Conservation (phyloP, 2,888 invertebrate species). For the Tipula vernalis region DNA sequence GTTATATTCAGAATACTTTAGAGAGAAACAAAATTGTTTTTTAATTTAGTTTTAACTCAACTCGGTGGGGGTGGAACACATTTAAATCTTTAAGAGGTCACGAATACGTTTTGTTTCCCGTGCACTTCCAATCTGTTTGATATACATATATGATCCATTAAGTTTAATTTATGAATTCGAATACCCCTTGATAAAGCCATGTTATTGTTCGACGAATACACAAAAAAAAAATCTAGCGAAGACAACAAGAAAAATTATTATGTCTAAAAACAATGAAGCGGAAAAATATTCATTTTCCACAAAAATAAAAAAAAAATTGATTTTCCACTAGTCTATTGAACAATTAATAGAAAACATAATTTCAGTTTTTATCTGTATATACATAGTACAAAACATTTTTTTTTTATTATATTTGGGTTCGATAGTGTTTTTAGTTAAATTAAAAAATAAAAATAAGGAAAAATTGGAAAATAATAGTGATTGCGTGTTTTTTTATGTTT, state of each 20-base stretch:
- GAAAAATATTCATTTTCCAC: not conserved
- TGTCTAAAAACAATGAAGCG: not conserved
- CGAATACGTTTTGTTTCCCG: no score
- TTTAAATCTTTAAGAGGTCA: no score
- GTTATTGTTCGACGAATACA: no score
- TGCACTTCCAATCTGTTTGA: no score
- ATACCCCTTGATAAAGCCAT: no score
- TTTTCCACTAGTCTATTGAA: not conserved
- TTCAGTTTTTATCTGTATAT: not conserved
- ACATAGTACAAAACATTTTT: not conserved
- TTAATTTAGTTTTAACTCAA: not conserved
- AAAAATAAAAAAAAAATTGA: not conserved
- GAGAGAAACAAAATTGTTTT: not conserved
- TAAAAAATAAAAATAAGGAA: not conserved
- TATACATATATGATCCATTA: no score
- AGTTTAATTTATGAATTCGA: no score
- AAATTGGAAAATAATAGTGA: not conserved
- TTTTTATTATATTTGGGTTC: not conserved
- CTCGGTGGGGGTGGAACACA: no score
- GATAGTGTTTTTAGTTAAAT: conserved; percentile 4
- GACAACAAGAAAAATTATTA: not conserved
- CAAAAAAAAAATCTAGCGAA: not conserved
- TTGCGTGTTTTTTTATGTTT: not conserved
- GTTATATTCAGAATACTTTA: not conserved
- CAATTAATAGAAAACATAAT: not conserved